Percentiles rank a stretch among this genome's conserved stretches.
Conservation (phyloP, 2,888 invertebrate species). For the Drosophila borborema region DNA sequence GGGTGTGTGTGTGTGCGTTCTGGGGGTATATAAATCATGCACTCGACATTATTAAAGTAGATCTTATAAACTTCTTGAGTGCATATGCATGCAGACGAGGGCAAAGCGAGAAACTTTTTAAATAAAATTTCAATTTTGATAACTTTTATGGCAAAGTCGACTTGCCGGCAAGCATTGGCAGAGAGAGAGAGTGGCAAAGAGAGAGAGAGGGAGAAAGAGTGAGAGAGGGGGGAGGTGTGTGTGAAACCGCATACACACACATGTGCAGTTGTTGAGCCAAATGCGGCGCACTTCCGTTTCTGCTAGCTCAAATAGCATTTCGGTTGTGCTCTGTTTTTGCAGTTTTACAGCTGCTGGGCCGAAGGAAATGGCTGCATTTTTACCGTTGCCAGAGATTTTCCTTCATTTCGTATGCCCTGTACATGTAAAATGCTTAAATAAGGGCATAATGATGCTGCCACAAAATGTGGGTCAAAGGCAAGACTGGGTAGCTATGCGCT, state of each 20-base stretch:
- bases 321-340: slow-evolving; percentile 22
- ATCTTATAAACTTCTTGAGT: slow-evolving; percentile 74
- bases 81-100: slow-evolving; percentile 55
- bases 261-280: slow-evolving; percentile 30
- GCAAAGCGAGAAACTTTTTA: slow-evolving; percentile 71
- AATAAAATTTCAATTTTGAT: slow-evolving; percentile 81
- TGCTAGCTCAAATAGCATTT: slow-evolving; percentile 52
- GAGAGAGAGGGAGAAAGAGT: fast-evolving
- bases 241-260: slow-evolving; percentile 6
- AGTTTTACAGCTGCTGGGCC: slow-evolving; percentile 24
- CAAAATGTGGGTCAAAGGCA: not conserved
- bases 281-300: slow-evolving; percentile 54
- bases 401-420: slow-evolving; percentile 17
- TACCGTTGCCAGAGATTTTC: slow-evolving; percentile 66
- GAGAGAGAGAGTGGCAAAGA: too few relatives aligned
- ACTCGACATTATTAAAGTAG: slow-evolving; percentile 79
- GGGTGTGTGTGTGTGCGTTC: not conserved
- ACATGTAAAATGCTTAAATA: not conserved
- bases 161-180: not conserved
- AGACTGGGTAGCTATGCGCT: too few relatives aligned
- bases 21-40: slow-evolving; percentile 60
- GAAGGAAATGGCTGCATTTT: slow-evolving; percentile 68
- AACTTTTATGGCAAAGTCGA: slow-evolving; percentile 64
- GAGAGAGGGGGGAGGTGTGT: not conserved
- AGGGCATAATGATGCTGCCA: not conserved